Percentiles rank a stretch among this genome's conserved stretches.
phyloP scores from a whole-genome alignment of 2,113 vertebrate species.

The Ochotona curzoniae region DNA sequence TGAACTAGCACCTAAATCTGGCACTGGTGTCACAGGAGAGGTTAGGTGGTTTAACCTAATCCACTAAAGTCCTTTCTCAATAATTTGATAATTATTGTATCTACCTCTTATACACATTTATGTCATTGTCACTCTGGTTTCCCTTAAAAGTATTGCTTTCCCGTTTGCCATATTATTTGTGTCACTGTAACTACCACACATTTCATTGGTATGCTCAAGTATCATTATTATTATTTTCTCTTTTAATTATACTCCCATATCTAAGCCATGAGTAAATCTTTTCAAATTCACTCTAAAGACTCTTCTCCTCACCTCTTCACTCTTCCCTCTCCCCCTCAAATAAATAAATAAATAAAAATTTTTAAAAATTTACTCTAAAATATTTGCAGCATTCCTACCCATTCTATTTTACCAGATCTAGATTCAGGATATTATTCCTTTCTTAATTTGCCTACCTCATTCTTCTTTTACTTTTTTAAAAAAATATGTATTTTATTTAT shows the following conservation, averaged over 20 bases:
- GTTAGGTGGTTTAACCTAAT: no score
- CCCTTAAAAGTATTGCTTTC: background rate
- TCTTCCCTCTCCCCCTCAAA: no score
- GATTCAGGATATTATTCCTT: background rate
- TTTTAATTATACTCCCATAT: background rate
- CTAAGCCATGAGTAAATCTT: constrained; percentile 18
- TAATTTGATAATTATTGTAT: background rate
- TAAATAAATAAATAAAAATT: no score
- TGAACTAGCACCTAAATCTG: no score
- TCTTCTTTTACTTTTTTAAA: constrained; percentile 10
- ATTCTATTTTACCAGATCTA: no score
- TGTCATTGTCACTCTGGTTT: background rate
- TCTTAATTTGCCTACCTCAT: background rate
- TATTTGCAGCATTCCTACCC: background rate
- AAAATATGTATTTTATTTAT: no score
- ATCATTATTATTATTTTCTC: background rate
- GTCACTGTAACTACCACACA: background rate
- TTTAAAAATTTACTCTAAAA: no score
- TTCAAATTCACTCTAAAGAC: background rate
- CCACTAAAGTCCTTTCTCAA: no score
- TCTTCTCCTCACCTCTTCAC: no score
- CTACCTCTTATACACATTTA: background rate
- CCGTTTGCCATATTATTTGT: background rate
- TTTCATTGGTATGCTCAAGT: background rate
- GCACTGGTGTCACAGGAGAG: no score